Percentiles rank a stretch among this genome's conserved stretches.
phyloP scores from a whole-genome alignment of 2,888 invertebrate species.

The Cenopis cana region DNA sequence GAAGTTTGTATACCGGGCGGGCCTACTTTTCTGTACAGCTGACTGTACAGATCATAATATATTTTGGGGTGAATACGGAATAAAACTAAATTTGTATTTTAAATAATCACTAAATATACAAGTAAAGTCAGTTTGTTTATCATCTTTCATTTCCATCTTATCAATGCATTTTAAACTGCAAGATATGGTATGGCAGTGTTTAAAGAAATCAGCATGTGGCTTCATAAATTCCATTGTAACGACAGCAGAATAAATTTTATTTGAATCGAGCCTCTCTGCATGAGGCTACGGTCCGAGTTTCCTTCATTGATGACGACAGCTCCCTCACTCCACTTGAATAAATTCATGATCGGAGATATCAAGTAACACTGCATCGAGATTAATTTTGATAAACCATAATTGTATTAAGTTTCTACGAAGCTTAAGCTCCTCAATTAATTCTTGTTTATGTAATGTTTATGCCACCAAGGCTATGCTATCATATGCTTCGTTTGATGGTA shows the following conservation, averaged over 20 bases:
- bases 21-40: no score
- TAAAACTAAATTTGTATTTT: background rate
- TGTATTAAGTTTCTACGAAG: slow-evolving; percentile 30
- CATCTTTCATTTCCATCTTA: slow-evolving; percentile 6
- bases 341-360: slow-evolving; percentile 36
- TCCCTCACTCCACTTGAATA: slow-evolving; percentile 32
- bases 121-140: slow-evolving; percentile 5
- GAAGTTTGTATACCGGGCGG: no score
- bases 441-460: slow-evolving; percentile 44
- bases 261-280: slow-evolving; percentile 13
- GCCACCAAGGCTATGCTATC: slow-evolving; percentile 44
- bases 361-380: slow-evolving; percentile 30
- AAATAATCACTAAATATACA: background rate
- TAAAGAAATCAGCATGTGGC: slow-evolving; percentile 29
- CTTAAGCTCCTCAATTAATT: slow-evolving; percentile 37
- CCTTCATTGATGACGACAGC: slow-evolving; percentile 41
- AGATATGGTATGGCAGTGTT: background rate
- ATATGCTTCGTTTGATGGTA: slow-evolving; percentile 49
- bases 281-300: slow-evolving; percentile 9
- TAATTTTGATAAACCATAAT: slow-evolving; percentile 42
- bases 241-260: slow-evolving; percentile 34
- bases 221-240: slow-evolving; percentile 34
- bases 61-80: background rate
- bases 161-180: slow-evolving; percentile 5
- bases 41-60: background rate